phyloP scores from a whole-genome alignment of 2,888 invertebrate genomes.

The Muscina levida region DNA sequence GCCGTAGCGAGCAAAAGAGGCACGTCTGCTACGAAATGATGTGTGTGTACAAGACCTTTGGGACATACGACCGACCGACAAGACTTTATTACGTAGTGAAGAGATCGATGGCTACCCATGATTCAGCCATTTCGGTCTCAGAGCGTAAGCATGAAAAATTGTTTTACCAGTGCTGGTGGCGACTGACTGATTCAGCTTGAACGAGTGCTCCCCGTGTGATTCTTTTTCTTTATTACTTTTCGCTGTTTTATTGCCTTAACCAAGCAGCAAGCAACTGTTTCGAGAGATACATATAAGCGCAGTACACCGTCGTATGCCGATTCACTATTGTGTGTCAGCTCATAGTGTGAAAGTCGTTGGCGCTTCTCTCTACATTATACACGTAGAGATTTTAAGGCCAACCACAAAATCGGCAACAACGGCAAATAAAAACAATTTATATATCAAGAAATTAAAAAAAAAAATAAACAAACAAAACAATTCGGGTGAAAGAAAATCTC shows the following conservation, averaged over 20 bases:
- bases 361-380: conserved; percentile 47
- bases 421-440: conserved; percentile 32
- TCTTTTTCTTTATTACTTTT: conserved; percentile 26
- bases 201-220: conserved; percentile 40
- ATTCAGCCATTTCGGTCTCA: conserved; percentile 51
- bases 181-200: conserved; percentile 51
- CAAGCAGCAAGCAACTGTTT: conserved; percentile 47
- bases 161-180: conserved; percentile 4
- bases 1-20: conserved; percentile 29
- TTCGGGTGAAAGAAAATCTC: conserved; percentile 13
- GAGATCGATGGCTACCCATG: conserved; percentile 23
- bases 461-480: conserved; percentile 13
- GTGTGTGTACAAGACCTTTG: neutral
- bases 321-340: conserved; percentile 58
- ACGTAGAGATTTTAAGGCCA: conserved; percentile 53
- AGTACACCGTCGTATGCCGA: conserved; percentile 43
- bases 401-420: conserved; percentile 19
- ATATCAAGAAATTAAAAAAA: conserved; percentile 5
- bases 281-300: conserved; percentile 59
- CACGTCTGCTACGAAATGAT: conserved; percentile 14
- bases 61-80: no score
- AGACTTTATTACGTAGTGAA: neutral
- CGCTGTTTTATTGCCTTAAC: conserved; percentile 23
- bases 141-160: conserved; percentile 30
- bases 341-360: conserved; percentile 62